Conservation (phyloP, 2,797 vertebrate species). For the Acridotheres tristis region DNA sequence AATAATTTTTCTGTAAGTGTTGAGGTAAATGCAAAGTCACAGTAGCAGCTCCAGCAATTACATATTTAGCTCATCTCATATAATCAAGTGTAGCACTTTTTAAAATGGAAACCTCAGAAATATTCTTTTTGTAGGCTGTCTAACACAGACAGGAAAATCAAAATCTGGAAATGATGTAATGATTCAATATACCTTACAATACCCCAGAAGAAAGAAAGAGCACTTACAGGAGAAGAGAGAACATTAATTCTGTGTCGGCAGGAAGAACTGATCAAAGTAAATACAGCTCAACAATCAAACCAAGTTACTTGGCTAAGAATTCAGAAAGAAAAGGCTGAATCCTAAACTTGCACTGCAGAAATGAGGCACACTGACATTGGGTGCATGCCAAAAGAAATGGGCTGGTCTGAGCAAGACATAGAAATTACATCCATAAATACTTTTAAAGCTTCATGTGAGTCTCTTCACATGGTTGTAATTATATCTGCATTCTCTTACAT, state of each 20-base stretch:
- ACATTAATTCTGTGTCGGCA: not conserved
- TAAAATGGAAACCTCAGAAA: not conserved
- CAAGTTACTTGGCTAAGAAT: not conserved
- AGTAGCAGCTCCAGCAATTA: not conserved
- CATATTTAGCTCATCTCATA: not conserved
- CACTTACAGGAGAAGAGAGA: not conserved
- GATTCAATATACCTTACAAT: not conserved
- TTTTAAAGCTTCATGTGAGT: not conserved
- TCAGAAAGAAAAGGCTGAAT: not conserved
- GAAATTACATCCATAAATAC: not conserved
- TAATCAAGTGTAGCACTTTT: not conserved
- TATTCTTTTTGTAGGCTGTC: not conserved
- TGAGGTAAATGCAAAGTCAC: not conserved
- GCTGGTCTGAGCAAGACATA: not conserved
- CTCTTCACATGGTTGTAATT: not conserved
- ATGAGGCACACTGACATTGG: not conserved
- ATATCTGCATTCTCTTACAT: not conserved
- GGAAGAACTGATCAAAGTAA: slow-evolving; percentile 2
- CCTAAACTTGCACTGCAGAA: not conserved
- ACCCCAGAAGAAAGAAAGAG: not conserved
- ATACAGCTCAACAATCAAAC: not conserved
- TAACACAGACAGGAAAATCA: not conserved
- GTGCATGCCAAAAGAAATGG: not conserved
- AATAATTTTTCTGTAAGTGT: not conserved
- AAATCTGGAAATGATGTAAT: not conserved